These are phyloP conservation scores for Drosophila burlai DNA, from an alignment of 1,140 invertebrate genomes.

Conservation along the genomic window DNA sequence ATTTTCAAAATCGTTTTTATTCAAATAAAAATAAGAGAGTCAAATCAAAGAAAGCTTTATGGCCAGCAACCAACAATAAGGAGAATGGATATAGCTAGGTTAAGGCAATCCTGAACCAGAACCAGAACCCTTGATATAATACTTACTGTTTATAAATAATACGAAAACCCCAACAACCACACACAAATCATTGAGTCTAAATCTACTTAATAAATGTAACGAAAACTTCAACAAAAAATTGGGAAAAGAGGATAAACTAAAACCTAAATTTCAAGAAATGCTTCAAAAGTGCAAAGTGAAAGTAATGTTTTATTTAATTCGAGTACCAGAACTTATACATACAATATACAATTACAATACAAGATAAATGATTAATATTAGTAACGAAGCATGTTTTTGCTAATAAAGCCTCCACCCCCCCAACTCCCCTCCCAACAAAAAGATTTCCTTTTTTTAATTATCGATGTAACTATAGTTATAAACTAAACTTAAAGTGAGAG, in stretches of 20 bases:
- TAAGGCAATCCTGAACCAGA: constrained; percentile 34
- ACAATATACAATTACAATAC: constrained; percentile 33
- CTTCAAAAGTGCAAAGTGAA: constrained; percentile 72
- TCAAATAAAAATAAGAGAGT: constrained; percentile 13
- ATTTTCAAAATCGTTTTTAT: constrained; percentile 34
- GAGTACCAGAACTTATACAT: constrained; percentile 71
- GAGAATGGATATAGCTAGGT: constrained; percentile 32
- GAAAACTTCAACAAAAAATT: constrained; percentile 36
- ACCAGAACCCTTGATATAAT: constrained; percentile 36
- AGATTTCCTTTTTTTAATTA: constrained; percentile 77
- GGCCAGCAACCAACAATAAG: constrained; percentile 50
- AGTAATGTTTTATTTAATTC: constrained; percentile 58
- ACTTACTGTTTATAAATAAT: constrained; percentile 56
- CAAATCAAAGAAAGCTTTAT: constrained; percentile 59
- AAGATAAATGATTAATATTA: constrained; percentile 55
- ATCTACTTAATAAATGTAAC: constrained; percentile 66
- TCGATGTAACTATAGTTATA: constrained; percentile 77
- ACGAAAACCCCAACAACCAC: constrained; percentile 15
- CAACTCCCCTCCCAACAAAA: constrained; percentile 30
- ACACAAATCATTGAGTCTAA: constrained; percentile 61
- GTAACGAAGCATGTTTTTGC: constrained; percentile 66
- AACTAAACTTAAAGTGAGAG: constrained; percentile 64
- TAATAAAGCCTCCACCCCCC: constrained; percentile 38
- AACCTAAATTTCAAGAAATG: constrained; percentile 40
- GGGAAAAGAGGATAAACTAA: constrained; percentile 16